A percentile compares a stretch with the other conserved stretches of the same genome.
Evolutionary conservation across 2,113 vertebrate genomes (phyloP).

Genomic region (Sardina pilchardus): DNA sequence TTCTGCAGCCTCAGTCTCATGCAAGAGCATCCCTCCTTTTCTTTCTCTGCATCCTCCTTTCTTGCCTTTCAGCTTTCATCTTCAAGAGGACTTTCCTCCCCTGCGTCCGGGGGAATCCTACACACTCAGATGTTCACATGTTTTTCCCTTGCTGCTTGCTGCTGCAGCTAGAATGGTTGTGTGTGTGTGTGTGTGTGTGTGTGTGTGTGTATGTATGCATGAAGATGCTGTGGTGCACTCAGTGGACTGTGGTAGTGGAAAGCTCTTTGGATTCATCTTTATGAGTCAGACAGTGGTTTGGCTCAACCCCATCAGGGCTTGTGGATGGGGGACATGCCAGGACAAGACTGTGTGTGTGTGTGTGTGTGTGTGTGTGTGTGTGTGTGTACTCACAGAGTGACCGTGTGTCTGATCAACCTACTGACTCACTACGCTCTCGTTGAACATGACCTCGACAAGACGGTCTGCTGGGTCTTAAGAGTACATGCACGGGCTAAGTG

Average conservation of each 20-base stretch:
- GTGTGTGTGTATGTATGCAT: not conserved
- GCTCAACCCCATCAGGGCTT: too few species aligned
- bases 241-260: too few species aligned
- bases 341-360: not conserved
- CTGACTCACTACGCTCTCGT: not conserved
- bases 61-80: not conserved
- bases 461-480: not conserved
- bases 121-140: not conserved
- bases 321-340: too few species aligned
- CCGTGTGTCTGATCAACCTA: not conserved
- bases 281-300: too few species aligned
- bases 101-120: not conserved
- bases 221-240: not conserved
- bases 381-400: not conserved
- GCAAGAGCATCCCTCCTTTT: too few species aligned
- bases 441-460: not conserved
- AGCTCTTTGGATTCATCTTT: too few species aligned
- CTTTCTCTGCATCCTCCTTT: not conserved
- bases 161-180: constrained; percentile 6
- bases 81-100: too few species aligned
- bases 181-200: not conserved
- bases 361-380: constrained; percentile 22
- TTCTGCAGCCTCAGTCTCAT: not conserved
- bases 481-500: not conserved
- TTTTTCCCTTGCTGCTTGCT: too few species aligned